Conservation (phyloP, 2,113 vertebrate genomes). For the Bungarus multicinctus region DNA sequence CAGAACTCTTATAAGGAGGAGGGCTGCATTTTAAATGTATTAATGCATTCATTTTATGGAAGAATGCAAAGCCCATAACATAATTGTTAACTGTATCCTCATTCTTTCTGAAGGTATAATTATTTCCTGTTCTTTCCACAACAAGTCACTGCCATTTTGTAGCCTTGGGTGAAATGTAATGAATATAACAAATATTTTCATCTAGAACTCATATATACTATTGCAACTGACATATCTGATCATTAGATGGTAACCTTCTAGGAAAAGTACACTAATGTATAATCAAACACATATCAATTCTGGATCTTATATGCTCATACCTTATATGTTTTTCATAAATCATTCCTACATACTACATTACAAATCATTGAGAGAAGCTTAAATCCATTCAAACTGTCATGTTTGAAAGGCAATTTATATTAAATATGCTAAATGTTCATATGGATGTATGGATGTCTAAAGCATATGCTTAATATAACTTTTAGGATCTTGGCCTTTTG, state of each 20-base stretch:
- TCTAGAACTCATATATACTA: not conserved
- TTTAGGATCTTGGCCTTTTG: not conserved
- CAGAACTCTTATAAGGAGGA: constrained; percentile 53
- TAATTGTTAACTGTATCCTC: constrained; percentile 47
- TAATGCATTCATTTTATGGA: constrained; percentile 52
- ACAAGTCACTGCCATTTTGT: constrained; percentile 19
- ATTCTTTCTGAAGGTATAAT: constrained; percentile 72
- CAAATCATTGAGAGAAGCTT: not conserved
- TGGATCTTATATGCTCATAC: not conserved
- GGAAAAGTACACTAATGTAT: not conserved
- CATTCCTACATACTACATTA: not conserved
- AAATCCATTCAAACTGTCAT: not conserved
- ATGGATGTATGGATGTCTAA: not conserved
- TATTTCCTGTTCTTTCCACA: constrained; percentile 28
- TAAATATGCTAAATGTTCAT: not conserved
- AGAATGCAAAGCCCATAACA: constrained; percentile 46
- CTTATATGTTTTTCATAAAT: not conserved
- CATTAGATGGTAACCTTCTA: not conserved
- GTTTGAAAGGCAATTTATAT: not conserved
- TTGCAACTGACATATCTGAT: not conserved
- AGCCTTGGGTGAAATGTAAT: constrained; percentile 20
- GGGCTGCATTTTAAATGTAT: constrained; percentile 53
- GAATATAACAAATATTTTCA: not conserved
- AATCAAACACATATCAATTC: not conserved
- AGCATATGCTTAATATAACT: not conserved